Base-by-base conservation (phyloP, 2,113 vertebrate species). In the Nerophis ophidion region DNA sequence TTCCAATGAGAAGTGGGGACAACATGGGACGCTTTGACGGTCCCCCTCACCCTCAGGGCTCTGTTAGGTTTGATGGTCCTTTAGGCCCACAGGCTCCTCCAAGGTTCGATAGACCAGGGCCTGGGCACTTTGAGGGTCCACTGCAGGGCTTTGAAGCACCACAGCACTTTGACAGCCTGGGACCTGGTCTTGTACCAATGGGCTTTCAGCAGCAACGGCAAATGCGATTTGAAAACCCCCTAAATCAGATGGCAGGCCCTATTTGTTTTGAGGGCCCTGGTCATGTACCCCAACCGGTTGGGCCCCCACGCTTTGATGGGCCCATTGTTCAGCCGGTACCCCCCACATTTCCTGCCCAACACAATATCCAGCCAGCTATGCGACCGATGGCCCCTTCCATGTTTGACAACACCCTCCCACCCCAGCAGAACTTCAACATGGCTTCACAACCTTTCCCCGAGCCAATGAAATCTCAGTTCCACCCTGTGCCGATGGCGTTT, bases 211-310 rank as follows among this genome's bases (percentile, higher is more conserved):
- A 75, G 71, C 78, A 71, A 50, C 48, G 60, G 3, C 76, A 75
- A 0, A 3, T 57, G 1, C 74, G 45, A 19, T 88, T 84, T 0
- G 84, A 88, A 0, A 72, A 76, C 5, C 66, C 84, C 35, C 84
- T 84, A 1, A 88, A 88, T 65, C 81, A 79, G 7, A 75, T 84
- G 61, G 80, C 91, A 6, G 86, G 85, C 1, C 66, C 70, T 0
- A 70, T 77, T 14, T 88, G 89, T 49, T 95, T 93, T 60, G 95
- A 95, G 1, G 89, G 90, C 4, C 90, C 86, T 11, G 83, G 84
- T 44, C 94, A 97, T 61, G 81, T 88, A 48, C 88, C 91, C 7
- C 84, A 87, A 0, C 78, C 85, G 44, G 81, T 71, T 5, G 91
- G 90, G 8, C 83, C 89, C 16, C 81, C 89, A 0, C 86, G 86